Base-by-base conservation (phyloP, 1,140 invertebrate species). In the Drosophila neocordata region DNA sequence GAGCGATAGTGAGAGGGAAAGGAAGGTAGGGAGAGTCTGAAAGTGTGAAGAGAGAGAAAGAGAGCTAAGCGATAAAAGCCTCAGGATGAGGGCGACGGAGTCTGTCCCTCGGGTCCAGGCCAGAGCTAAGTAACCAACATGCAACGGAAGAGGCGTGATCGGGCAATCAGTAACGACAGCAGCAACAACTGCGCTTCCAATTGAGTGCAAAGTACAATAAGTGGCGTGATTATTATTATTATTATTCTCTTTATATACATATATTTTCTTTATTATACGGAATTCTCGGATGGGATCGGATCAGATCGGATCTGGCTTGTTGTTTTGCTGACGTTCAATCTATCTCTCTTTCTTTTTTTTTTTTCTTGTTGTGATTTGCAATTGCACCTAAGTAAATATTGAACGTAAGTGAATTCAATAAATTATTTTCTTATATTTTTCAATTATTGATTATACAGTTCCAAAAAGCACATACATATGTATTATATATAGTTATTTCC, bases 201-300 rank as follows among this genome's bases (percentile, higher is more conserved):
- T 60, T 48, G 59, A 63, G 67, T 38, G 56, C 59, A 87, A 87
- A 87, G 82, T 87, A 72, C 82, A 82, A 41, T 71, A 88, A 88
- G 79, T 87, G 82, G 82, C 82, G 82, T 87, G 82, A 87, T 87
- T 87, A 80, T 87, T 85, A 80, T 81, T 79, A 81, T 77, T 79
- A 81, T 77, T 70, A 53, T 77, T 67, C 58, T 67, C 18, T 63
- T 62, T 67, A 62, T 66, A 18, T 20, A 48, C 15, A 48, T 35
- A 27, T 31, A n/a, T 56, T 63, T 63, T 68, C 58, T 69, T 68
- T 69, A 74, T 81, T 77, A 81, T 69, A 58, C 65, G 63, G n/a
- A 69, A 58, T 67, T 51, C 24, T 51, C 24, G 27, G 59, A 18
- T 44, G 7, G 18, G 13, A 15, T 48, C 24, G 27, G 6, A 64